These are phyloP conservation scores for Rachycentron canadum DNA, from an alignment of 2,797 vertebrate genomes.

Conservation along the genomic window DNA sequence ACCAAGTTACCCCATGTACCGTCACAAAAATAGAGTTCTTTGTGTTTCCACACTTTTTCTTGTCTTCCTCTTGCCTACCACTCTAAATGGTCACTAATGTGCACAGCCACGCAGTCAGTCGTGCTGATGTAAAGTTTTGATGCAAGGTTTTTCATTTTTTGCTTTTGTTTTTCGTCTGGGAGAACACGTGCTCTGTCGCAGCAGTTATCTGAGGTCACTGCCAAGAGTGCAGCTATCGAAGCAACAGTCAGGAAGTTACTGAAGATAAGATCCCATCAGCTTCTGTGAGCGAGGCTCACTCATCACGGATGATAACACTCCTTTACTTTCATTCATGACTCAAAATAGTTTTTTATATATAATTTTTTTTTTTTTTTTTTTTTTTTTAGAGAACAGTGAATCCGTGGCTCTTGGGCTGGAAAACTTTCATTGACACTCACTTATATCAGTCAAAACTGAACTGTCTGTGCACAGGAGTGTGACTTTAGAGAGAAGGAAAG, in stretches of 20 bases:
- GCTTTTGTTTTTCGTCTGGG: not conserved
- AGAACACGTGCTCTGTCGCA: slow-evolving; percentile 41
- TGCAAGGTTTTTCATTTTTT: not conserved
- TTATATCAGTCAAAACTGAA: slow-evolving; percentile 25
- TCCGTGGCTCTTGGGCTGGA: slow-evolving; percentile 33
- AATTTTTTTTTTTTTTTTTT: too few species aligned
- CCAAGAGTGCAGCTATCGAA: slow-evolving; percentile 60
- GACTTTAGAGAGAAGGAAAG: slow-evolving; percentile 18
- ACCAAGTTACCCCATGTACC: slow-evolving; percentile 15
- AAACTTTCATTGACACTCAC: slow-evolving; percentile 10
- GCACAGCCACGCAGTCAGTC: slow-evolving; percentile 37
- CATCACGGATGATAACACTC: slow-evolving; percentile 44
- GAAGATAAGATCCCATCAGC: slow-evolving; percentile 74
- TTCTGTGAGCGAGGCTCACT: slow-evolving; percentile 35
- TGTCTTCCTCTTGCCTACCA: slow-evolving; percentile 24
- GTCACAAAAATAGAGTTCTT: slow-evolving; percentile 1
- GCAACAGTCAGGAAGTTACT: slow-evolving; percentile 64
- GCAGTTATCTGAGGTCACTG: slow-evolving; percentile 63
- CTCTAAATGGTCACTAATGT: slow-evolving; percentile 25
- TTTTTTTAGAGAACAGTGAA: slow-evolving; percentile 47
- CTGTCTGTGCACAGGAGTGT: slow-evolving; percentile 25
- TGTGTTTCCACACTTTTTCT: slow-evolving; percentile 35
- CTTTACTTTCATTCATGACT: slow-evolving; percentile 51
- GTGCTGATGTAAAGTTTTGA: slow-evolving; percentile 37
- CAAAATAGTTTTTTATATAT: not conserved